Conservation (phyloP, 2,888 invertebrate species). For the Drosophila atripex region DNA sequence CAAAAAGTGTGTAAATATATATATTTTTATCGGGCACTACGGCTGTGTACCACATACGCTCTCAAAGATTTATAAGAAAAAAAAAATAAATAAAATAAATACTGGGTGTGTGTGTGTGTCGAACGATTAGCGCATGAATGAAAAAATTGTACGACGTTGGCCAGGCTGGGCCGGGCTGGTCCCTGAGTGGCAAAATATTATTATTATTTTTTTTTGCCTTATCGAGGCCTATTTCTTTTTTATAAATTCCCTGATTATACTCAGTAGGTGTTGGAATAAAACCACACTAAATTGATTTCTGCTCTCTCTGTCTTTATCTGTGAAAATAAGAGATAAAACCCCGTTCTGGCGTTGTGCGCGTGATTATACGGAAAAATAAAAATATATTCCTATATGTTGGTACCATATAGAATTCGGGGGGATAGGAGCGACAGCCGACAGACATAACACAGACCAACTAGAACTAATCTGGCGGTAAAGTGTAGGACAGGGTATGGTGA, state of each 20-base stretch:
- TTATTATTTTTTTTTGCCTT: constrained; percentile 40
- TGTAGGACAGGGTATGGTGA: neutral
- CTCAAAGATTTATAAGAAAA: constrained; percentile 13
- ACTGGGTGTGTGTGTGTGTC: constrained; percentile 8
- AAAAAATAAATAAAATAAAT: neutral
- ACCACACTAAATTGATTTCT: constrained; percentile 36
- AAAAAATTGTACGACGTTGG: constrained; percentile 57
- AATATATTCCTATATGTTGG: constrained; percentile 5
- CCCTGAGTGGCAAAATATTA: constrained; percentile 35
- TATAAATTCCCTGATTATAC: constrained; percentile 58
- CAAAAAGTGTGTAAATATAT: constrained; percentile 41
- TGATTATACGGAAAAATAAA: constrained; percentile 30
- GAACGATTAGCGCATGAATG: constrained; percentile 76
- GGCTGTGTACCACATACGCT: constrained; percentile 21
- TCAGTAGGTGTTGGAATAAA: constrained; percentile 48
- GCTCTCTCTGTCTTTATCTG: constrained; percentile 5
- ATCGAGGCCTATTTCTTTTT: constrained; percentile 35
- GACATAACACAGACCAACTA: constrained; percentile 32
- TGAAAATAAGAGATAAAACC: constrained; percentile 17
- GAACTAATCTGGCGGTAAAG: constrained; percentile 18
- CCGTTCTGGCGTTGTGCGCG: constrained; percentile 4
- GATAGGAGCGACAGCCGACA: constrained; percentile 23
- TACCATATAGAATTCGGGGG: neutral
- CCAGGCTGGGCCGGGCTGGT: constrained; percentile 2
- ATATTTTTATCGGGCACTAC: constrained; percentile 34